Conservation (phyloP, 2,888 invertebrate genomes). For the Eilema caniola region DNA sequence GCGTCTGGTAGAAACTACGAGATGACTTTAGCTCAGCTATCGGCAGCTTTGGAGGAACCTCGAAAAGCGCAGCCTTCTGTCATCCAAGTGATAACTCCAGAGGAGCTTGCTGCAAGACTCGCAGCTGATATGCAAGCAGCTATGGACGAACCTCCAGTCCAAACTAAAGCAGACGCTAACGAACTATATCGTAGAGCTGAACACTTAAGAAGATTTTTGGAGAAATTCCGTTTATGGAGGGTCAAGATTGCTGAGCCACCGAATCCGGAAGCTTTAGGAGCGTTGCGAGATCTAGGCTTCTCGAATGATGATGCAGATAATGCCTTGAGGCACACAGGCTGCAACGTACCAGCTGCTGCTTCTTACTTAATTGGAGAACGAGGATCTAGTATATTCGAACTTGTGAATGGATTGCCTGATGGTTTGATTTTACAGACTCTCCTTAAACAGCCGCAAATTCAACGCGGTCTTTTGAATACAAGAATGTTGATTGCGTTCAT, state of each 20-base stretch:
- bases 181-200: slow-evolving; percentile 70
- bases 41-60: slow-evolving; percentile 76
- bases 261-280: slow-evolving; percentile 64
- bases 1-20: slow-evolving; percentile 79
- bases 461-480: slow-evolving; percentile 77
- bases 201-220: slow-evolving; percentile 74
- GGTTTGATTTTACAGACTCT: slow-evolving; percentile 74
- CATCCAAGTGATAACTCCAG: slow-evolving; percentile 77
- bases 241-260: slow-evolving; percentile 70
- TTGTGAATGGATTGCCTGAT: slow-evolving; percentile 77
- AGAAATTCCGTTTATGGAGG: slow-evolving; percentile 78
- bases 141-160: slow-evolving; percentile 34
- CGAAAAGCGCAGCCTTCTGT: slow-evolving; percentile 58
- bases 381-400: slow-evolving; percentile 78
- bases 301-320: slow-evolving; percentile 68
- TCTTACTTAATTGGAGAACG: slow-evolving; percentile 80
- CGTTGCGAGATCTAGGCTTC: slow-evolving; percentile 76
- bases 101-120: slow-evolving; percentile 73
- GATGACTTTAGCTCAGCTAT: slow-evolving; percentile 71
- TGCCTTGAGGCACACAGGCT: slow-evolving; percentile 73
- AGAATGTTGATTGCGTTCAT: slow-evolving; percentile 81
- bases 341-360: slow-evolving; percentile 80
- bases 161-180: slow-evolving; percentile 38
- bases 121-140: slow-evolving; percentile 40
- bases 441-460: slow-evolving; percentile 79